These are phyloP conservation scores for Tangara arthus DNA, from an alignment of 2,797 vertebrate genomes.

Conservation along the genomic window DNA sequence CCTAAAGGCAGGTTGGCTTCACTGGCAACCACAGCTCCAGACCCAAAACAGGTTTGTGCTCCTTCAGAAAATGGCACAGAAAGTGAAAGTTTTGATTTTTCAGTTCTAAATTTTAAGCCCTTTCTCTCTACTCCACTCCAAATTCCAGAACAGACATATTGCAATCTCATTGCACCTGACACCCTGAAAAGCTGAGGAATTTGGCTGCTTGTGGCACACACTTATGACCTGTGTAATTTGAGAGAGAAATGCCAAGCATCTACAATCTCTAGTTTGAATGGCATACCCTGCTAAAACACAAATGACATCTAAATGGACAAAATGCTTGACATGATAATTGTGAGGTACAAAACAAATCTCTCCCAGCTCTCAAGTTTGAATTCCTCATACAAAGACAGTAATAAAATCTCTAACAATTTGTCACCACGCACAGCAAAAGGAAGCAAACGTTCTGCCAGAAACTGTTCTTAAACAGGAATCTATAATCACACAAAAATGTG, in stretches of 20 bases:
- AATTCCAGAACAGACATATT: not conserved
- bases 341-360: not conserved
- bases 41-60: not conserved
- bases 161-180: not conserved
- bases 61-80: rapidly evolving
- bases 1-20: not conserved
- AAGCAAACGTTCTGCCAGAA: not conserved
- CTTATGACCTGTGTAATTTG: not conserved
- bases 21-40: not conserved
- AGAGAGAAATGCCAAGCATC: not conserved
- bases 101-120: not conserved
- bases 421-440: not conserved
- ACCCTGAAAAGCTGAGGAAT: not conserved
- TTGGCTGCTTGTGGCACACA: not conserved
- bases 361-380: not conserved
- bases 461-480: not conserved
- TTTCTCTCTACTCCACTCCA: not conserved
- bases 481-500: not conserved
- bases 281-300: not conserved
- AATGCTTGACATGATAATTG: not conserved
- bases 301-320: not conserved
- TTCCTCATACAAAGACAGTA: not conserved
- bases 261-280: not conserved
- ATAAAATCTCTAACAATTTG: not conserved
- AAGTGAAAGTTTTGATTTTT: not conserved